A percentile compares a stretch with the other conserved stretches of the same genome.
phyloP scores from a whole-genome alignment of 2,113 vertebrate species.

The Seriola quinqueradiata region DNA sequence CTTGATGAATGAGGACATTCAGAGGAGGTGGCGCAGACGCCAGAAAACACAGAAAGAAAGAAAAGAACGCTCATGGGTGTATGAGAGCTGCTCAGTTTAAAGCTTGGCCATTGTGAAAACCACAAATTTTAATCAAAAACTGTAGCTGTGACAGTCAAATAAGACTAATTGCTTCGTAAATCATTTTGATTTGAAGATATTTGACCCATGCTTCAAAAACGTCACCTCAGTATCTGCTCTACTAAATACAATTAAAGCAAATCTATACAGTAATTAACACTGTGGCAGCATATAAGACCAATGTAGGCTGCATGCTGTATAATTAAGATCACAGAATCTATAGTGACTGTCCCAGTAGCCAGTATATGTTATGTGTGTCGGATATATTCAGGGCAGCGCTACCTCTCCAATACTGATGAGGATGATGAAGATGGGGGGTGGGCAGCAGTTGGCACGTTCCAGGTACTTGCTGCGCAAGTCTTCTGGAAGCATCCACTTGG shows the following conservation, averaged over 20 bases:
- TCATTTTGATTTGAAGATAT: neutral
- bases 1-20: constrained; percentile 40
- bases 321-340: constrained; percentile 30
- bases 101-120: neutral
- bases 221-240: constrained; percentile 8
- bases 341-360: neutral
- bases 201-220: neutral
- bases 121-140: neutral
- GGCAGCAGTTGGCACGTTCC: constrained; percentile 89
- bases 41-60: neutral
- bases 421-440: constrained; percentile 92
- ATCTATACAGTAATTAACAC: constrained; percentile 59
- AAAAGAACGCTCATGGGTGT: neutral
- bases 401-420: constrained; percentile 91
- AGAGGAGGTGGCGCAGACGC: neutral
- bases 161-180: neutral
- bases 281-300: neutral
- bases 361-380: neutral
- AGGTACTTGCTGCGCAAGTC: constrained; percentile 80
- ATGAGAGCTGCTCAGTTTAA: constrained; percentile 1
- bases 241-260: constrained; percentile 6
- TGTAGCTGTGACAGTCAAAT: neutral
- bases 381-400: neutral
- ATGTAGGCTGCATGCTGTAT: constrained; percentile 34
- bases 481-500: constrained; percentile 91